These are phyloP conservation scores for Mycogona germanica DNA, from an alignment of 2,888 invertebrate species.

Conservation along the genomic window DNA sequence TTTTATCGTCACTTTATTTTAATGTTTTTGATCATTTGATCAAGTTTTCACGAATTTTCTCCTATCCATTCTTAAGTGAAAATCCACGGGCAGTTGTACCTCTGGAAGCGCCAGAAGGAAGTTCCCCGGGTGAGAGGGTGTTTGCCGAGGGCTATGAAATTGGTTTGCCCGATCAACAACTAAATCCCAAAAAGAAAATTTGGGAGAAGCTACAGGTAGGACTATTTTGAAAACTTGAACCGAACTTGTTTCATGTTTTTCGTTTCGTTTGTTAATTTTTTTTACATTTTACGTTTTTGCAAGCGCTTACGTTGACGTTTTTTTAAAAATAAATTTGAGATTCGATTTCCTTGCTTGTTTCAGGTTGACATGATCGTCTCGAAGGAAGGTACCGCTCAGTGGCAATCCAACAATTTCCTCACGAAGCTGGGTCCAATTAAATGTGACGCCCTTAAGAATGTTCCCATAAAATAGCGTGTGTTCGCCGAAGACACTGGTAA, in stretches of 20 bases:
- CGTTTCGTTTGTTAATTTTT: not conserved
- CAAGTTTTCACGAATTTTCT: not conserved
- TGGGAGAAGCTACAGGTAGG: conserved; percentile 78
- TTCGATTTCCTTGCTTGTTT: conserved; percentile 21
- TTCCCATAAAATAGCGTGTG: conserved; percentile 73
- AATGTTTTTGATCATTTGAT: not conserved
- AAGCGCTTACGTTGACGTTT: too few species aligned
- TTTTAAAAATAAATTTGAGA: too few species aligned
- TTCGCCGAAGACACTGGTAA: too few species aligned
- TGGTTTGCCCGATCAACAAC: conserved; percentile 64
- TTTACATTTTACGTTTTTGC: conserved; percentile 3
- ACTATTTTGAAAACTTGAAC: not conserved
- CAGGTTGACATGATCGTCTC: conserved; percentile 37
- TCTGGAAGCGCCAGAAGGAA: conserved; percentile 58
- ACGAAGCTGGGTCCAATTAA: conserved; percentile 57
- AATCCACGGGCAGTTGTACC: conserved; percentile 69
- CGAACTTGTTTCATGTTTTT: not conserved
- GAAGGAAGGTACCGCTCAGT: conserved; percentile 56
- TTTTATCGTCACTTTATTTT: not conserved
- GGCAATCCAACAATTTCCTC: conserved; percentile 68
- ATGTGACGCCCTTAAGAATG: conserved; percentile 61
- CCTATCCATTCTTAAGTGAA: conserved; percentile 42
- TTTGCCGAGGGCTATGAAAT: conserved; percentile 66
- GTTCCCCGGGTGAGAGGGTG: conserved; percentile 71
- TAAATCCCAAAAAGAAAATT: conserved; percentile 92